A percentile compares a stretch with the other conserved stretches of the same genome.
Conservation (phyloP, 1,140 invertebrate genomes). For the Eumeta japonica region DNA sequence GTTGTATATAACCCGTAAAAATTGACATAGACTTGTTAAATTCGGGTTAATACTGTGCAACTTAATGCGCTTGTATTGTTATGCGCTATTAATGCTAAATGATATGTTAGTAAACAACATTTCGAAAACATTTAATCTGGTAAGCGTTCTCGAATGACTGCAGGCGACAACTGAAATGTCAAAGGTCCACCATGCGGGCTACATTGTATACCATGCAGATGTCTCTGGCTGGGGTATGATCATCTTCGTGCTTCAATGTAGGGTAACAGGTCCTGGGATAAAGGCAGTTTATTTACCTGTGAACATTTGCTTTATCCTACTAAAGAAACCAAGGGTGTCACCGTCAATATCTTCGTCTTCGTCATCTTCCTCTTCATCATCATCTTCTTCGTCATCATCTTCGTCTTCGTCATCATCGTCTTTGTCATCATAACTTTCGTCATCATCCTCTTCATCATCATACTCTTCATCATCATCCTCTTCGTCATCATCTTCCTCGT, state of each 20-base stretch:
- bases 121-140: slow-evolving; percentile 46
- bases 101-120: slow-evolving; percentile 50
- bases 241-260: slow-evolving; percentile 40
- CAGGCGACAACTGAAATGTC: slow-evolving; percentile 49
- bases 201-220: slow-evolving; percentile 52
- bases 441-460: slow-evolving; percentile 54
- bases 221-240: slow-evolving; percentile 39
- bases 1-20: slow-evolving; percentile 45
- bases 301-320: slow-evolving; percentile 51
- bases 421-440: slow-evolving; percentile 57
- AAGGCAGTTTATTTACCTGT: slow-evolving; percentile 53
- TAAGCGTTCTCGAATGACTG: slow-evolving; percentile 55
- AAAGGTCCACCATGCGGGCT: slow-evolving; percentile 42
- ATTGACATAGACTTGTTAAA: slow-evolving; percentile 40
- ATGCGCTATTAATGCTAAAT: slow-evolving; percentile 46
- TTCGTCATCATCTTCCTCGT: slow-evolving; percentile 44
- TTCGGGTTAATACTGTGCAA: slow-evolving; percentile 49
- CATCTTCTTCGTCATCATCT: slow-evolving; percentile 24
- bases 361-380: slow-evolving; percentile 52
- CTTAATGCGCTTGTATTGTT: slow-evolving; percentile 26
- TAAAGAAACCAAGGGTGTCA: slow-evolving; percentile 56
- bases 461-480: slow-evolving; percentile 41
- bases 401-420: slow-evolving; percentile 46
- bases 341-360: slow-evolving; percentile 49
- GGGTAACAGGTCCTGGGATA: slow-evolving; percentile 36